A percentile compares a stretch with the other conserved stretches of the same genome.
Conservation (phyloP, 2,113 vertebrate genomes). For the Pluvianellus socialis region DNA sequence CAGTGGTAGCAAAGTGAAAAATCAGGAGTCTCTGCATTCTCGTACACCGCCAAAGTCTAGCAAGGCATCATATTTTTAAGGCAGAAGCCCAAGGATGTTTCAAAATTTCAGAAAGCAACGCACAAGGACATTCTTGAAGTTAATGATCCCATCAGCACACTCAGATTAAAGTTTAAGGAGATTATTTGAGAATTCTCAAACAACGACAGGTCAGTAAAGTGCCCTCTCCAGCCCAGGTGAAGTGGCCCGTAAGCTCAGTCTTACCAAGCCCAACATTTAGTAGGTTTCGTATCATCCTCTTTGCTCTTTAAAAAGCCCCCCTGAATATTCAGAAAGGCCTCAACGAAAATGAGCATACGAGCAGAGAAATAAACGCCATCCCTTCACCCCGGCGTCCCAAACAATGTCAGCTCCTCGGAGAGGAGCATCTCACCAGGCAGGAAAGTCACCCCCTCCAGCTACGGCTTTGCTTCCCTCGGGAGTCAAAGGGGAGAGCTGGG, state of each 20-base stretch:
- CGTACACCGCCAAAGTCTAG: background rate
- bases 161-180: background rate
- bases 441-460: background rate
- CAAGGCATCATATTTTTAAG: rapidly evolving
- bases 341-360: rapidly evolving
- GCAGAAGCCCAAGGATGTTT: background rate
- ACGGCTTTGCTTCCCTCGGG: background rate
- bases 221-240: rapidly evolving
- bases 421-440: background rate
- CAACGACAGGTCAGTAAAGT: background rate
- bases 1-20: rapidly evolving
- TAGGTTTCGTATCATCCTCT: background rate
- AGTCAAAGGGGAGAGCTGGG: background rate
- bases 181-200: background rate
- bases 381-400: background rate
- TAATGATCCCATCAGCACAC: background rate
- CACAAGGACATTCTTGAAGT: background rate
- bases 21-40: background rate
- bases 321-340: background rate
- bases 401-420: background rate
- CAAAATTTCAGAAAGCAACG: background rate
- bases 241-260: background rate
- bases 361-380: background rate
- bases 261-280: rapidly evolving
- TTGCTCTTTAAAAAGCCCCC: background rate